phyloP scores from a whole-genome alignment of 2,113 vertebrate genomes.

The Alligator mississippiensis region DNA sequence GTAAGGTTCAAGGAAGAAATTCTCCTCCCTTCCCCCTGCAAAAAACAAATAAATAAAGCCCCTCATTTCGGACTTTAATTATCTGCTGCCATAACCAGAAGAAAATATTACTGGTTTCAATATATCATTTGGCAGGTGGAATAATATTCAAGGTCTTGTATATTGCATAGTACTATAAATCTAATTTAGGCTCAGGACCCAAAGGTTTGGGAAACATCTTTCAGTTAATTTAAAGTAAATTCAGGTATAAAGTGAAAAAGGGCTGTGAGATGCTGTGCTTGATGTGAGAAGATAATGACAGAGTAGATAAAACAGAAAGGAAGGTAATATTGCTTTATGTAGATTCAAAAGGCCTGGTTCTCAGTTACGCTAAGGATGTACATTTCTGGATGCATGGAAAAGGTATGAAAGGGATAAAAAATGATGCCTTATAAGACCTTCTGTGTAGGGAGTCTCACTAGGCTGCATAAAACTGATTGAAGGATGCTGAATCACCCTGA shows the following conservation, averaged over 20 bases:
- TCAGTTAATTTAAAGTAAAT: not conserved
- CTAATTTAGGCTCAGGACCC: not conserved
- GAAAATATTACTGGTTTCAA: not conserved
- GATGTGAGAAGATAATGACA: not conserved
- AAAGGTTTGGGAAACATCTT: not conserved
- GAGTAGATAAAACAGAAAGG: accelerated
- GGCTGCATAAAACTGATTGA: not conserved
- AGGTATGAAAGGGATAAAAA: not conserved
- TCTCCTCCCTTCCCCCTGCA: not conserved
- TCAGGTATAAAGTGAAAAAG: not conserved
- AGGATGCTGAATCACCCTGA: not conserved
- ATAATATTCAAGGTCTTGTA: not conserved
- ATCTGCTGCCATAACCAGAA: not conserved
- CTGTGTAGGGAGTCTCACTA: not conserved
- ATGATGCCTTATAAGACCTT: not conserved
- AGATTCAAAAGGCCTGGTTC: not conserved
- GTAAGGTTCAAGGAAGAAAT: not conserved
- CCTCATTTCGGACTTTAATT: not conserved
- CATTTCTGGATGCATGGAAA: not conserved
- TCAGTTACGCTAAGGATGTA: not conserved
- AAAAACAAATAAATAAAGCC: no score
- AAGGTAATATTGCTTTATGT: not conserved
- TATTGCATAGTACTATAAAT: not conserved
- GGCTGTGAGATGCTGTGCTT: not conserved
- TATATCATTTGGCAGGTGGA: not conserved